phyloP scores from a whole-genome alignment of 1,140 invertebrate genomes.

The Scaptomyza hsui region DNA sequence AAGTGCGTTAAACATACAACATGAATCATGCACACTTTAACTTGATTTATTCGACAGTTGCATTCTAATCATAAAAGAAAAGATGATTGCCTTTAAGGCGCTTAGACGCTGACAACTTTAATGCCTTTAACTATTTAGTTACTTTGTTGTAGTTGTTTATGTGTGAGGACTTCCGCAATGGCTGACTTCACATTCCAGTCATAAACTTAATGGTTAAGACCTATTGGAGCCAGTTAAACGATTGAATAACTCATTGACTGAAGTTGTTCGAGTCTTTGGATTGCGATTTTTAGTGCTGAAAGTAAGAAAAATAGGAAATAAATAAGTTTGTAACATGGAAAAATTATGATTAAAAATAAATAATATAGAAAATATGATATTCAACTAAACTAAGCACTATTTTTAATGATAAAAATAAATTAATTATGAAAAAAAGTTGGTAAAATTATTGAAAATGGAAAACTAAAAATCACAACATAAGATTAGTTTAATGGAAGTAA shows the following conservation, averaged over 20 bases:
- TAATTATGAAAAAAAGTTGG: no score
- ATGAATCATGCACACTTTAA: constrained; percentile 48
- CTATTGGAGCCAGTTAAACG: constrained; percentile 6
- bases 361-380: no score
- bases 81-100: constrained; percentile 31
- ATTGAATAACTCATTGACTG: constrained; percentile 3
- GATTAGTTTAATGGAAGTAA: no score
- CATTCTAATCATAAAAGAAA: constrained; percentile 49
- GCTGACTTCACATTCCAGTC: background rate
- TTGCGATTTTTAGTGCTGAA: no score
- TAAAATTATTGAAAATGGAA: no score
- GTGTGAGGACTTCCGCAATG: constrained; percentile 34
- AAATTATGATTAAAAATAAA: no score
- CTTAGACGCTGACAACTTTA: constrained; percentile 33
- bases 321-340: no score
- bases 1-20: constrained; percentile 40
- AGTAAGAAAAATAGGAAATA: no score
- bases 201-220: constrained; percentile 24
- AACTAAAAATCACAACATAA: no score
- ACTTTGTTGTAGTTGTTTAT: constrained; percentile 47
- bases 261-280: no score
- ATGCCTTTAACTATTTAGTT: constrained; percentile 23
- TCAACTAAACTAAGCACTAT: no score
- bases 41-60: constrained; percentile 49
- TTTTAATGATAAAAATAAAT: no score